These are phyloP conservation scores for Liopterus haemorrhoidalis DNA, from an alignment of 2,888 invertebrate species.

Conservation along the genomic window DNA sequence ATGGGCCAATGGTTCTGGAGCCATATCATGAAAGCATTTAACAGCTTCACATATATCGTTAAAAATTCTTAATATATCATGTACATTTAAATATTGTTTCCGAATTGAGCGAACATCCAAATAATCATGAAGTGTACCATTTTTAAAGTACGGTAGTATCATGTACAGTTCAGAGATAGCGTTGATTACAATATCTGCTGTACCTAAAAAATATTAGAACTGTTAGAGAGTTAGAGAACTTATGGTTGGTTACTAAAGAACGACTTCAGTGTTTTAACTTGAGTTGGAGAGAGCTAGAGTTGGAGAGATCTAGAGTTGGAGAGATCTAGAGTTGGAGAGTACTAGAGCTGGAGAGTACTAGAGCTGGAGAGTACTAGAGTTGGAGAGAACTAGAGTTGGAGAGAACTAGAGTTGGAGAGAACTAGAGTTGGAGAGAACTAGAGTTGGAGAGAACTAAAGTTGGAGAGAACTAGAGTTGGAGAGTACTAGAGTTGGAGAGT, in stretches of 20 bases:
- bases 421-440: no score
- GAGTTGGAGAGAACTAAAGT: no score
- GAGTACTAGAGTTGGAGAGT: no score
- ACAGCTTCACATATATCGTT: conserved; percentile 68
- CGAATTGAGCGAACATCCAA: conserved; percentile 55
- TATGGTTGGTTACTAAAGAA: conserved; percentile 1
- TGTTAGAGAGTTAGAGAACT: conserved; percentile 3
- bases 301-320: no score
- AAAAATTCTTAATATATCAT: conserved; percentile 64
- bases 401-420: no score
- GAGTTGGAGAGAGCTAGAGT: no score
- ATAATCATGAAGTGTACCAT: conserved; percentile 68
- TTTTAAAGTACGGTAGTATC: conserved; percentile 70
- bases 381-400: no score
- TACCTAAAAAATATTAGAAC: conserved; percentile 39
- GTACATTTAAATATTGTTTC: conserved; percentile 57
- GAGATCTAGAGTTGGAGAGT: no score
- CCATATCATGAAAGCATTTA: conserved; percentile 64
- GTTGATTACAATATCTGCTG: conserved; percentile 61
- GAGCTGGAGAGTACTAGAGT: no score
- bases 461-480: no score
- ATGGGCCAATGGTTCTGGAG: conserved; percentile 70
- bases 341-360: no score
- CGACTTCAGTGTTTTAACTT: no score
- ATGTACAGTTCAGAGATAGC: conserved; percentile 66